Percentiles rank a stretch among this genome's conserved stretches.
Conservation (phyloP, 1,140 invertebrate genomes). For the Macrotrachela quadricornifera region DNA sequence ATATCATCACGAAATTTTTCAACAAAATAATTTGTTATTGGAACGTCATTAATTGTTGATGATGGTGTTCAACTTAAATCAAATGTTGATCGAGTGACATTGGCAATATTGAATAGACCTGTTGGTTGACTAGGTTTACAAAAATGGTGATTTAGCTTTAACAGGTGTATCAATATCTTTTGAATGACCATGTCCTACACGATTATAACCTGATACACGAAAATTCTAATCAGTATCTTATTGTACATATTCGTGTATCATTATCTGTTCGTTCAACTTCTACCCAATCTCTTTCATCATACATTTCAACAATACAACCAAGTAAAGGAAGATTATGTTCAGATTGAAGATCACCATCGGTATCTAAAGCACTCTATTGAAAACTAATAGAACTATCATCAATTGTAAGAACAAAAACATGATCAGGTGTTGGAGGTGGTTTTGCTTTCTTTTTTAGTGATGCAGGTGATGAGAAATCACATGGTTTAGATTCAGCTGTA, state of each 20-base stretch:
- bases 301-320: conserved; percentile 71
- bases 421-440: too few species aligned
- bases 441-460: too few species aligned
- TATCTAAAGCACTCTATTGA: too few species aligned
- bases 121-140: conserved; percentile 62
- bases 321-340: too few species aligned
- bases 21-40: conserved; percentile 86
- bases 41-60: conserved; percentile 79
- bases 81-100: conserved; percentile 82
- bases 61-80: conserved; percentile 82
- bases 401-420: too few species aligned
- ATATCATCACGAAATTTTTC: conserved; percentile 70
- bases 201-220: conserved; percentile 72
- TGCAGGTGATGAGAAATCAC: too few species aligned
- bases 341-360: too few species aligned
- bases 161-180: not conserved
- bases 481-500: conserved; percentile 41
- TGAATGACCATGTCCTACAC: conserved; percentile 57
- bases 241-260: conserved; percentile 65
- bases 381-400: too few species aligned
- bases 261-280: conserved; percentile 65
- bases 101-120: conserved; percentile 70
- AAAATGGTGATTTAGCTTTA: not conserved
- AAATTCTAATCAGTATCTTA: conserved; percentile 81
- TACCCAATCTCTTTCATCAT: conserved; percentile 58